phyloP scores from a whole-genome alignment of 2,888 invertebrate genomes.

The Drosophila atripex region DNA sequence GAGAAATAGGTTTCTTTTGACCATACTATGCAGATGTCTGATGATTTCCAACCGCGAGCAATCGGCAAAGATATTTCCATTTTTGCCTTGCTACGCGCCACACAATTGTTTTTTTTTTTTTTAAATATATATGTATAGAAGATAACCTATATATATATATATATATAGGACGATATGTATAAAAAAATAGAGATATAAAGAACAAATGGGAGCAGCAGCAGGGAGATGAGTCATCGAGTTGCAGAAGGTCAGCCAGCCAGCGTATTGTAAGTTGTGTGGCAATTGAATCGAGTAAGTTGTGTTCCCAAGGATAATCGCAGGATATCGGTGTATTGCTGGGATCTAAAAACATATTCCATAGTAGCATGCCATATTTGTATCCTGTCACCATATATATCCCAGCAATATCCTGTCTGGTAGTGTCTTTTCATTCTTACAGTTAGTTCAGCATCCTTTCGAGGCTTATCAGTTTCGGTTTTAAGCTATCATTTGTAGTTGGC shows the following conservation, averaged over 20 bases:
- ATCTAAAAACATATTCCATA: neutral
- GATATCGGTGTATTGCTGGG: constrained; percentile 26
- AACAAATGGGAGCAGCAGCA: constrained; percentile 15
- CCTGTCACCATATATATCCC: neutral
- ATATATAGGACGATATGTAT: constrained; percentile 9
- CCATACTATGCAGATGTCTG: constrained; percentile 83
- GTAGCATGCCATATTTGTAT: neutral
- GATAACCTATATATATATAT: neutral
- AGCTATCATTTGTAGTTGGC: constrained; percentile 44
- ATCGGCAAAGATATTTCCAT: constrained; percentile 60
- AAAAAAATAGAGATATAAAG: constrained; percentile 6
- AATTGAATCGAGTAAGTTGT: constrained; percentile 34
- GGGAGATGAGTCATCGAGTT: constrained; percentile 33
- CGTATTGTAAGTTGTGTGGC: constrained; percentile 43
- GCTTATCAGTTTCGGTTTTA: constrained; percentile 38
- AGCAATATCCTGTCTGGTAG: constrained; percentile 16
- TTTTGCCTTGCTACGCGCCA: constrained; percentile 56
- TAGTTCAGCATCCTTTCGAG: constrained; percentile 36
- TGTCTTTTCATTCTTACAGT: constrained; percentile 11
- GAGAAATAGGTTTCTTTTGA: constrained; percentile 79
- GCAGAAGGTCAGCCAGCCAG: constrained; percentile 21
- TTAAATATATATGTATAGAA: constrained; percentile 17
- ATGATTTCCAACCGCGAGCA: constrained; percentile 74
- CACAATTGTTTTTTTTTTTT: constrained; percentile 10
- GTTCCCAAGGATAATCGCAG: constrained; percentile 24